Conservation (phyloP, 2,797 vertebrate genomes). For the Scleropages formosus region DNA sequence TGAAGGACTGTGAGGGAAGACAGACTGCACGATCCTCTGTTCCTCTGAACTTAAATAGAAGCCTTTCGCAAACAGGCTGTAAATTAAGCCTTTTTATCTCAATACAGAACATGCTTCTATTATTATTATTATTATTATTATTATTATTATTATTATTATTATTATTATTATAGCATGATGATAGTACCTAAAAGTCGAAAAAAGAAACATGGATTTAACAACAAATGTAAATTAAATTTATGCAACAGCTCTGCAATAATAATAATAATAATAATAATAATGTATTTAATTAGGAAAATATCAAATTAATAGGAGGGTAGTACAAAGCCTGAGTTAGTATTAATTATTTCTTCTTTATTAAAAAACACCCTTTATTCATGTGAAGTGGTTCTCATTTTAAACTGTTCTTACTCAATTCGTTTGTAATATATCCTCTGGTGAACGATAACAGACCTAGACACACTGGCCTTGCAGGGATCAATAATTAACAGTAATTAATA, state of each 20-base stretch:
- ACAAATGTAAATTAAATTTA: too few relatives aligned
- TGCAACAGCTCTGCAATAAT: neutral
- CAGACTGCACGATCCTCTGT: constrained; percentile 25
- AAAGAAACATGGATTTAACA: too few relatives aligned
- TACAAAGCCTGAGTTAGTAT: too few relatives aligned
- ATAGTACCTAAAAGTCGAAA: too few relatives aligned
- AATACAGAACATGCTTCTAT: neutral
- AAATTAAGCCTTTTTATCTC: constrained; percentile 17
- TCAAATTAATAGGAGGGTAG: too few relatives aligned
- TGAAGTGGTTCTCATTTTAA: too few relatives aligned
- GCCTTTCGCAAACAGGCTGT: neutral
- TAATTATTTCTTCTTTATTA: too few relatives aligned
- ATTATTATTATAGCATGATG: neutral
- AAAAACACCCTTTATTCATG: too few relatives aligned
- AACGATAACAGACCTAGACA: neutral
- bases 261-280: constrained; percentile 22
- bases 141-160: constrained; percentile 21
- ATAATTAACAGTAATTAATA: constrained; percentile 9
- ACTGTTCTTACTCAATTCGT: too few relatives aligned
- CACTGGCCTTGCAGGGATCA: neutral
- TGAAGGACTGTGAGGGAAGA: constrained; percentile 21
- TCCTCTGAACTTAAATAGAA: constrained; percentile 20
- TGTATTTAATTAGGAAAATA: too few relatives aligned
- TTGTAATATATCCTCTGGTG: too few relatives aligned
- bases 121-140: constrained; percentile 19